Percentiles rank a stretch among this genome's conserved stretches.
Evolutionary conservation across 2,797 vertebrate genomes (phyloP).

Genomic region (Carcharodon carcharias): DNA sequence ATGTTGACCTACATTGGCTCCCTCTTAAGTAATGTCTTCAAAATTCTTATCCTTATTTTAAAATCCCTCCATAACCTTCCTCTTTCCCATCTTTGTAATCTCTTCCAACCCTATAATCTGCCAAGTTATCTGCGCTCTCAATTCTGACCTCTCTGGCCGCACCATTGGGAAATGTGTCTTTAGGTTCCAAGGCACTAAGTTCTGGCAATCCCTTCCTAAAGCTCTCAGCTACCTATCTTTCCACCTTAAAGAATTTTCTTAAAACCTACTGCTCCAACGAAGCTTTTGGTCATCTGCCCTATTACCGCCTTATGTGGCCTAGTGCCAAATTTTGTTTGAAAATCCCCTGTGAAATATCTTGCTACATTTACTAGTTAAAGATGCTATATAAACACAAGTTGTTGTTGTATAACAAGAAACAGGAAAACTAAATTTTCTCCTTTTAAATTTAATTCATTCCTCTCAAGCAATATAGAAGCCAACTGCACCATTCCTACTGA

Average conservation of each 20-base stretch:
- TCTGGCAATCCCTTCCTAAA: neutral
- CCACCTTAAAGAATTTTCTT: neutral
- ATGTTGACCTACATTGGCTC: too few relatives aligned
- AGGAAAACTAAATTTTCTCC: too few relatives aligned
- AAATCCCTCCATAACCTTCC: too few relatives aligned
- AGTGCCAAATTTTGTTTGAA: neutral
- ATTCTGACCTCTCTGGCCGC: neutral
- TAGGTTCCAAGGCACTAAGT: neutral
- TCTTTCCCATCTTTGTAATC: neutral
- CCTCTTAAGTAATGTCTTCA: too few relatives aligned
- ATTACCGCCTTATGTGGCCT: neutral
- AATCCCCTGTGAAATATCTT: neutral
- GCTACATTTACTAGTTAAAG: neutral
- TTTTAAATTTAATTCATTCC: too few relatives aligned
- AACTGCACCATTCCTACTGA: neutral
- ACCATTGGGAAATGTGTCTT: neutral
- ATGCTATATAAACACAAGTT: neutral
- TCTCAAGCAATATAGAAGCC: too few relatives aligned
- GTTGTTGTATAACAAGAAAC: neutral
- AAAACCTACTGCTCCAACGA: too few relatives aligned
- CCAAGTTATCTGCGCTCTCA: neutral
- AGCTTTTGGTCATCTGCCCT: too few relatives aligned
- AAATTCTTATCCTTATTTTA: too few relatives aligned
- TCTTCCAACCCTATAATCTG: too few relatives aligned
- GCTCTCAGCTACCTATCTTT: neutral